Conservation (phyloP, 2,888 invertebrate species). For the Noctua comes region DNA sequence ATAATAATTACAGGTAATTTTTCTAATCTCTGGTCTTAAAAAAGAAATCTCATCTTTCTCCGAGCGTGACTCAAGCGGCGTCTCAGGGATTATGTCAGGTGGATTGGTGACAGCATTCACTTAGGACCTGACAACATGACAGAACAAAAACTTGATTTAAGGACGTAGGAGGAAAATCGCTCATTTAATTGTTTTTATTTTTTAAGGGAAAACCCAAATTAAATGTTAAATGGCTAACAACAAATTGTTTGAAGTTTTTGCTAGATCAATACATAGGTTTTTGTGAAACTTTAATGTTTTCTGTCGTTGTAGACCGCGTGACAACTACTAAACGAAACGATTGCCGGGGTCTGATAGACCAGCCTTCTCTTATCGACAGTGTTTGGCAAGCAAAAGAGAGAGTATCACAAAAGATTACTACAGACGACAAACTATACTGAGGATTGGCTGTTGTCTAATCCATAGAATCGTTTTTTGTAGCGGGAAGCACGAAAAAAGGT, state of each 20-base stretch:
- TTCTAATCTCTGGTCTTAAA: conserved; percentile 11
- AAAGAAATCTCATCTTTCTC: conserved; percentile 15
- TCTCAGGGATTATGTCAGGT: conserved; percentile 32
- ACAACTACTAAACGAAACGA: not conserved
- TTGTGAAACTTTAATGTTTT: conserved; percentile 2
- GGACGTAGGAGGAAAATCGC: conserved; percentile 41
- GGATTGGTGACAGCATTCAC: conserved; percentile 39
- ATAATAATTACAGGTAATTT: not conserved
- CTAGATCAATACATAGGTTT: not conserved
- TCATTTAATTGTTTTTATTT: conserved; percentile 22
- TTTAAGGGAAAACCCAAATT: conserved; percentile 31
- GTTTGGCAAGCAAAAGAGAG: not conserved
- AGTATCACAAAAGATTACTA: not conserved
- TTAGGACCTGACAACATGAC: conserved; percentile 30
- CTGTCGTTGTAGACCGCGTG: not conserved
- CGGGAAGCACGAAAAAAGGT: not conserved
- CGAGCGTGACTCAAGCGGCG: conserved; percentile 11
- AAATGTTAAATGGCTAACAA: conserved; percentile 5
- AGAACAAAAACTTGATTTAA: conserved; percentile 26
- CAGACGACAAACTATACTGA: not conserved
- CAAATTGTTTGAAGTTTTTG: not conserved
- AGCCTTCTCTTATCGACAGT: not conserved
- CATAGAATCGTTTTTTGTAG: not conserved
- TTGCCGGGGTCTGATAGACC: not conserved
- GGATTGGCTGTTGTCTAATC: not conserved